These are phyloP conservation scores for Rhagium mordax DNA, from an alignment of 2,888 invertebrate genomes.

Conservation along the genomic window DNA sequence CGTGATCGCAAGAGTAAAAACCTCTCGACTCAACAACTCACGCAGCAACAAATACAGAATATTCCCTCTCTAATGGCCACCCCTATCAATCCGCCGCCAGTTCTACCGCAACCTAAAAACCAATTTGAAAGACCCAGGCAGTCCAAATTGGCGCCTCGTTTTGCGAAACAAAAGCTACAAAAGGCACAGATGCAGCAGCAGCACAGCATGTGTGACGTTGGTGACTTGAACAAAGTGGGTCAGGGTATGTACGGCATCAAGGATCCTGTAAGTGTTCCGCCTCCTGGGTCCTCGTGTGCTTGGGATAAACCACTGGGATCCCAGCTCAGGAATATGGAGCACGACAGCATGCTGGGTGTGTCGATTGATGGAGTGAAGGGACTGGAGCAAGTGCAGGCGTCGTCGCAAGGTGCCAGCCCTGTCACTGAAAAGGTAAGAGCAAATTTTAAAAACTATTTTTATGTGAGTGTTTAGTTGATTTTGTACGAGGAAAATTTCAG, in stretches of 20 bases:
- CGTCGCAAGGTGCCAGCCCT: conserved; percentile 73
- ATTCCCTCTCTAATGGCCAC: conserved; percentile 72
- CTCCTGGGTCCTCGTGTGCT: conserved; percentile 72
- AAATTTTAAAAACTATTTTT: too few species aligned
- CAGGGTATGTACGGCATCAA: conserved; percentile 64
- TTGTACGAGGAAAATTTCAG: too few species aligned
- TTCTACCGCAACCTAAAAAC: conserved; percentile 62
- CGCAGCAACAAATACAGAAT: conserved; percentile 69
- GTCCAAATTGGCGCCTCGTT: conserved; percentile 73
- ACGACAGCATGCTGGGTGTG: conserved; percentile 61
- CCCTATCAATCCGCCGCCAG: conserved; percentile 71
- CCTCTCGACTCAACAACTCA: conserved; percentile 52
- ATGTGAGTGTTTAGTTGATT: too few species aligned
- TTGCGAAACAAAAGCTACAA: conserved; percentile 81
- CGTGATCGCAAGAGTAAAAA: conserved; percentile 40
- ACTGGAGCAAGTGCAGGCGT: conserved; percentile 64
- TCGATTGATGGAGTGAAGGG: conserved; percentile 63
- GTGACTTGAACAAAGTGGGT: conserved; percentile 69
- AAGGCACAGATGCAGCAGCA: conserved; percentile 69
- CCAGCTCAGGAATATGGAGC: conserved; percentile 74
- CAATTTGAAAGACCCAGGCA: conserved; percentile 70
- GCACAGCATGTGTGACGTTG: conserved; percentile 68
- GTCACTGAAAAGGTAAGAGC: conserved; percentile 62
- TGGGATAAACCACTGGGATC: conserved; percentile 90
- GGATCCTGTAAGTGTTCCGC: conserved; percentile 59